A percentile compares a stretch with the other conserved stretches of the same genome.
phyloP scores from a whole-genome alignment of 2,113 vertebrate genomes.

The Myotis yumanensis region DNA sequence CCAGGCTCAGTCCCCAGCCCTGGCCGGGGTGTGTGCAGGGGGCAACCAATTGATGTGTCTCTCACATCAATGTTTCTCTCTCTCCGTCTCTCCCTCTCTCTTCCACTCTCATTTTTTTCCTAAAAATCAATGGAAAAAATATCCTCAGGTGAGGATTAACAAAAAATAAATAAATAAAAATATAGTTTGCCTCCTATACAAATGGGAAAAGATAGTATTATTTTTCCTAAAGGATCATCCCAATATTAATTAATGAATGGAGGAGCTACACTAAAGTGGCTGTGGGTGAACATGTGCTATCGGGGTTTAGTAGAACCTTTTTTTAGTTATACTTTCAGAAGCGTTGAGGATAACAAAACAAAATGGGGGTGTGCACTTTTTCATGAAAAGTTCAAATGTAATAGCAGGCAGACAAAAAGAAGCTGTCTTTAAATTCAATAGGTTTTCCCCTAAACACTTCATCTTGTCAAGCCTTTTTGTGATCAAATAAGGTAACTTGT shows the following conservation, averaged over 20 bases:
- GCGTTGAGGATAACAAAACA: background rate
- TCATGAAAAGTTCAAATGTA: background rate
- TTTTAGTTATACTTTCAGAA: background rate
- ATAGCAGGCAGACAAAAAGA: background rate
- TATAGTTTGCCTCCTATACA: background rate
- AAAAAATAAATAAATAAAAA: background rate
- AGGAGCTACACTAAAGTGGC: background rate
- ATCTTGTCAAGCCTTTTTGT: background rate
- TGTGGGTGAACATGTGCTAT: background rate
- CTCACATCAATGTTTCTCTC: too few relatives aligned
- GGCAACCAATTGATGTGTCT: too few relatives aligned
- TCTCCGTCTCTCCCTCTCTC: too few relatives aligned
- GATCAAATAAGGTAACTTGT: background rate
- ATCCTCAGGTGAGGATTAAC: too few relatives aligned
- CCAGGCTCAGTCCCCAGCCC: too few relatives aligned
- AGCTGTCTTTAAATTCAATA: background rate
- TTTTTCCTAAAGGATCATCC: background rate
- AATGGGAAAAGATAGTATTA: background rate
- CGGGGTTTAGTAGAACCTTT: background rate
- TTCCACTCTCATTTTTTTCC: too few relatives aligned
- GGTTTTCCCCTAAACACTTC: background rate
- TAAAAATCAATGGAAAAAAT: too few relatives aligned
- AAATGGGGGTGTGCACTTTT: background rate
- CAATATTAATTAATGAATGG: background rate
- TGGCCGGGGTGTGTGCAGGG: too few relatives aligned